phyloP scores from a whole-genome alignment of 2,113 vertebrate species.

The Tonatia bakeri region DNA sequence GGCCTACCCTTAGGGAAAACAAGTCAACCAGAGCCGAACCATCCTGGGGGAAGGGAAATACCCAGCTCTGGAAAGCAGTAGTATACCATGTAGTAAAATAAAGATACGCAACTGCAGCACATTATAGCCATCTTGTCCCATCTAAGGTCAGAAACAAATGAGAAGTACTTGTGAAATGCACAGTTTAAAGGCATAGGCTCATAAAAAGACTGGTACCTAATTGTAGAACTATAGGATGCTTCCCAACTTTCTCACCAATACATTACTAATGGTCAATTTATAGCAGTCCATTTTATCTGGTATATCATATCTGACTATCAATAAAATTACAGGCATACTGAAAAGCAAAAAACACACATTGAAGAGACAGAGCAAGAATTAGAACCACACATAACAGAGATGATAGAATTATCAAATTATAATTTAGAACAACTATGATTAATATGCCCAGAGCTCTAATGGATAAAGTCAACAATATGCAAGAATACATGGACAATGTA shows the following conservation, averaged over 20 bases:
- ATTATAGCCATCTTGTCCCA: background rate
- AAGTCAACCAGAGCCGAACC: background rate
- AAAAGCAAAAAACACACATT: background rate
- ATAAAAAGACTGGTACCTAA: background rate
- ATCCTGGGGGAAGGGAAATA: background rate
- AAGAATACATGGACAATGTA: background rate
- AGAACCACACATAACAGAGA: background rate
- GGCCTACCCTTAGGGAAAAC: too few relatives aligned
- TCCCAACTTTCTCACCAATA: background rate
- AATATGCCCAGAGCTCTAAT: background rate
- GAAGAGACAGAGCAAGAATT: background rate
- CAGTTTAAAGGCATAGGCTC: background rate
- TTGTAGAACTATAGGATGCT: background rate
- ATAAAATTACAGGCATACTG: background rate
- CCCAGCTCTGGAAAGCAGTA: background rate
- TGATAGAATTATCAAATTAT: background rate
- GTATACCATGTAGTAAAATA: background rate
- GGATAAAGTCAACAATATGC: background rate
- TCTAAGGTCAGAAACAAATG: background rate
- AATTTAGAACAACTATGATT: background rate
- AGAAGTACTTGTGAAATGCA: background rate
- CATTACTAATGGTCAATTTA: background rate
- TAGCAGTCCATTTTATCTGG: background rate
- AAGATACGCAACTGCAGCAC: background rate
- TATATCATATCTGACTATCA: background rate